Base-by-base conservation (phyloP, 1,140 invertebrate species). In the Drosophila pandora region DNA sequence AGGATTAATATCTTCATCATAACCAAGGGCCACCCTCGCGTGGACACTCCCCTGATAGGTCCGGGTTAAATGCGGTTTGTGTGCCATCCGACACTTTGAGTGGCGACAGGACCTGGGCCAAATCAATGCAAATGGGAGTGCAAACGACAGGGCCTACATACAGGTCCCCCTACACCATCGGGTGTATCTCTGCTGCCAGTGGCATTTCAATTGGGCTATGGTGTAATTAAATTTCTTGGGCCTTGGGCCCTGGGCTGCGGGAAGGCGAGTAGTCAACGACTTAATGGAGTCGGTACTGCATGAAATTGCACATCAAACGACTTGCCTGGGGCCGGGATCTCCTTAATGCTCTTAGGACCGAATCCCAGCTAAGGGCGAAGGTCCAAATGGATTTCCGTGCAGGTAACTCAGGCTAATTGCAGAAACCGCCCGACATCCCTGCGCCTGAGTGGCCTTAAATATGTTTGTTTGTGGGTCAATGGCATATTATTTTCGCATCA, bases 181-280 rank as follows among this genome's bases (percentile, higher is more conserved):
- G 12, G 45, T 10, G 21, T 34, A 43, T 47, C 43, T 47, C 21
- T 10, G 6, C 52, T 48, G 54, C 34, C 60, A 48, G 25, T 56
- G 48, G 48, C 57, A 58, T 47, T 47, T 60, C 63, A 73, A 70
- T 67, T 68, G 49, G 60, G 64, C 57, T 49, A 17, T 65, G 67
- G 28, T 74, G 49, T 87, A 85, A 85, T 85, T 87, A 87, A 85
- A 87, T 87, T 87, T 50, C 63, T 73, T 59, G 52, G 62, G 76
- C 72, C 80, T 73, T 59, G 52, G 62, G 76, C 72, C 80, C 32
- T 23, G 32, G 55, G 61, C 57, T 48, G 21, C 41, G 47, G n/a
- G 28, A 45, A 43, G 62, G 48, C 58, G 50, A 47, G 48, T 61
- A 55, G 49, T 28, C 21, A 32, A 62, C 58, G 45, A 43, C 55